phyloP scores from a whole-genome alignment of 1,140 invertebrate species.

The Zaprionus camerounensis region DNA sequence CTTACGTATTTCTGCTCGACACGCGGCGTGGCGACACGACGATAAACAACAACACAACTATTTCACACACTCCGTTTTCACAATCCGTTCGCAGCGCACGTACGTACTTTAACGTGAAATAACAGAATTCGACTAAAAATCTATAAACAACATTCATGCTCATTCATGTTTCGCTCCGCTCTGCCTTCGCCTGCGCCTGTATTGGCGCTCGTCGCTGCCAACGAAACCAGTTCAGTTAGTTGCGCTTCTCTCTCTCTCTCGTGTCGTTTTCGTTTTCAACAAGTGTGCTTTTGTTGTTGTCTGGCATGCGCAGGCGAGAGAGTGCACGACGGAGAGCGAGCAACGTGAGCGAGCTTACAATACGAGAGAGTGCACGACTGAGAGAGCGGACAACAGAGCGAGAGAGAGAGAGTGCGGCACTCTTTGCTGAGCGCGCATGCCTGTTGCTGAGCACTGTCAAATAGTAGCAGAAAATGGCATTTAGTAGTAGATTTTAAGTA shows the following conservation, averaged over 20 bases:
- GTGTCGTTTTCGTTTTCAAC: slow-evolving; percentile 73
- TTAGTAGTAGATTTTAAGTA: slow-evolving; percentile 61
- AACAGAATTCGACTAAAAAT: slow-evolving; percentile 84
- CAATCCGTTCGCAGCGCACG: slow-evolving; percentile 74
- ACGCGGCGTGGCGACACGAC: slow-evolving; percentile 44
- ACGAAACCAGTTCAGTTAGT: slow-evolving; percentile 72
- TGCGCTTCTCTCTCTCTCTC: slow-evolving; percentile 21
- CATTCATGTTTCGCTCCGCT: slow-evolving; percentile 47
- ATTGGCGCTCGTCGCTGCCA: slow-evolving; percentile 13
- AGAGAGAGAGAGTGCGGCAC: slow-evolving; percentile 13
- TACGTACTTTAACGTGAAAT: slow-evolving; percentile 83
- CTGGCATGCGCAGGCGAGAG: slow-evolving; percentile 53
- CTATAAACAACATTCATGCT: slow-evolving; percentile 80
- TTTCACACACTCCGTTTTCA: slow-evolving; percentile 55
- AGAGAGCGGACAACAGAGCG: slow-evolving; percentile 19
- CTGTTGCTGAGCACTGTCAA: slow-evolving; percentile 45
- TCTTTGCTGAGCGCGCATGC: slow-evolving; percentile 76
- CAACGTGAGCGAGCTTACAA: not conserved
- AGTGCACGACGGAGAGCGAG: not conserved
- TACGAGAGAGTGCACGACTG: not conserved
- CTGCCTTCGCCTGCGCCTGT: slow-evolving; percentile 40
- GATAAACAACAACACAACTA: slow-evolving; percentile 33
- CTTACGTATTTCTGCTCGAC: slow-evolving; percentile 40
- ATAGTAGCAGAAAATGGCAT: slow-evolving; percentile 46
- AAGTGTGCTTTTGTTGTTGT: slow-evolving; percentile 82